phyloP scores from a whole-genome alignment of 2,113 vertebrate species.

The Pimephales promelas region DNA sequence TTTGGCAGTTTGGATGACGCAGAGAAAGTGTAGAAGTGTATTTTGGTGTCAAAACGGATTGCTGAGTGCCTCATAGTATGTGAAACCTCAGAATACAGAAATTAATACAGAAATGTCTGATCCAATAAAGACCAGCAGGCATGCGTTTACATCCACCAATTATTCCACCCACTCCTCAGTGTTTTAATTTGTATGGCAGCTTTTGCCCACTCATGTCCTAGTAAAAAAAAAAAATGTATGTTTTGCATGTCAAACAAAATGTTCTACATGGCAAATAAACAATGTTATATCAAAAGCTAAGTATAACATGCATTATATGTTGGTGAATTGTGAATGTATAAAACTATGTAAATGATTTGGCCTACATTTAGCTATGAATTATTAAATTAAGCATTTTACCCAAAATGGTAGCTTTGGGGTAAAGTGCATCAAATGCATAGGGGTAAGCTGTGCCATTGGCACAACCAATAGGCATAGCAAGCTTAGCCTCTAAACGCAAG shows the following conservation, averaged over 20 bases:
- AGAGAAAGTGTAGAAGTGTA: conserved; percentile 27
- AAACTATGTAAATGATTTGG: neutral
- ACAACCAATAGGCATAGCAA: neutral
- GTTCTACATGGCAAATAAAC: neutral
- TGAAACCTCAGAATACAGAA: neutral
- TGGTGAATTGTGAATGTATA: neutral
- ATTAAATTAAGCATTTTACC: too few relatives aligned
- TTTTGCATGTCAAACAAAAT: neutral
- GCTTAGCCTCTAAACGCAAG: neutral
- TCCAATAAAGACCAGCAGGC: conserved; percentile 7
- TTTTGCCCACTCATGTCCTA: neutral
- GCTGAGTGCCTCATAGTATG: neutral
- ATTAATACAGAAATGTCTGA: conserved; percentile 16
- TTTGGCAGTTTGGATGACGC: neutral
- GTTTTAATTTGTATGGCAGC: neutral
- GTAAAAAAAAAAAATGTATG: neutral
- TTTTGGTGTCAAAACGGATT: conserved; percentile 21
- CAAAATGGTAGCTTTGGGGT: too few relatives aligned
- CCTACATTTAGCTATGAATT: too few relatives aligned
- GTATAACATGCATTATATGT: neutral
- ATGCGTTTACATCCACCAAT: conserved; percentile 12
- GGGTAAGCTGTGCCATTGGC: too few relatives aligned
- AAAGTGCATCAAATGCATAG: too few relatives aligned
- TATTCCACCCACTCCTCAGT: conserved; percentile 26
- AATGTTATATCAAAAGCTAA: neutral